Conservation (phyloP, 2,888 invertebrate species). For the Stictocephala bisonia region DNA sequence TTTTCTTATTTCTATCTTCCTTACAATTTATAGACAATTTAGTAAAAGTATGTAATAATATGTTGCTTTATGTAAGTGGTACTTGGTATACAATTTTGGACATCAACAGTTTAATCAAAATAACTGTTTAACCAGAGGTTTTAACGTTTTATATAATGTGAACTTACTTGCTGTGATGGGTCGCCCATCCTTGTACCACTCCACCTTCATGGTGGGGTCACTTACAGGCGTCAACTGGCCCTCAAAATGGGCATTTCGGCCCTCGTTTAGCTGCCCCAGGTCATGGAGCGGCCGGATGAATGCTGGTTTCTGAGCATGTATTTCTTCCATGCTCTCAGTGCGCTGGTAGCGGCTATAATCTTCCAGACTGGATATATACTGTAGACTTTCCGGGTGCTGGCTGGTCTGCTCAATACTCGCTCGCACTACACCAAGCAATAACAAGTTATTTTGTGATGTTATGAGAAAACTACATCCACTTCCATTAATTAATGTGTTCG, state of each 20-base stretch:
- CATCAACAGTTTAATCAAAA: no score
- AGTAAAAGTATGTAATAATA: no score
- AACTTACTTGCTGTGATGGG: conserved; percentile 90
- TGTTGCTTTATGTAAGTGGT: no score
- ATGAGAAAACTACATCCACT: no score
- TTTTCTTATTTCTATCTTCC: no score
- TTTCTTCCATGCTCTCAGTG: conserved; percentile 86
- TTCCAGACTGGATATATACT: conserved; percentile 90
- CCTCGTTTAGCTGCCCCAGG: conserved; percentile 88
- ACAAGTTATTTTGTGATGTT: no score
- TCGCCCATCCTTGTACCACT: conserved; percentile 95
- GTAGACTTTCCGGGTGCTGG: conserved; percentile 92
- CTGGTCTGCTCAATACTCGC: conserved; percentile 88
- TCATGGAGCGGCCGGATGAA: conserved; percentile 90
- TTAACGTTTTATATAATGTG: conserved; percentile 7
- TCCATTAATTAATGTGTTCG: no score
- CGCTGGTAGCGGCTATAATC: conserved; percentile 90
- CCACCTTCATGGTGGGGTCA: conserved; percentile 93
- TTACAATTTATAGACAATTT: no score
- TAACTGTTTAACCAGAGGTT: no score
- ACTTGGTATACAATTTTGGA: no score
- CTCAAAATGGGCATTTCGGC: conserved; percentile 93
- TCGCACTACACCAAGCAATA: conserved; percentile 69
- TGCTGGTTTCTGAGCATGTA: conserved; percentile 81
- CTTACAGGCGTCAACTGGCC: conserved; percentile 92